Evolutionary conservation across 2,888 invertebrate species (phyloP).

Genomic region (Sussaba pulchella): DNA sequence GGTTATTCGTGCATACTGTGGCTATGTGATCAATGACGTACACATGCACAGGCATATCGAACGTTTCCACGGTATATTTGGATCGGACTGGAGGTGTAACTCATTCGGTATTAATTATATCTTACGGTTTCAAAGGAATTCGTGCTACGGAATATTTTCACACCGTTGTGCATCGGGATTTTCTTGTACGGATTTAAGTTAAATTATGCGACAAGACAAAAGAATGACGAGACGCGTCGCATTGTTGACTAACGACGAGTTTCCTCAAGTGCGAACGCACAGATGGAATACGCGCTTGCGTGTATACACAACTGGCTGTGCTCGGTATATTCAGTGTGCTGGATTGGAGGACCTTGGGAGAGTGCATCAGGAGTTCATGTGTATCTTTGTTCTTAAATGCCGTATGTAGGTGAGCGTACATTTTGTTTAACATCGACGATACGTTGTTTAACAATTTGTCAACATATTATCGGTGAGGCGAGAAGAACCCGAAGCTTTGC

Average conservation of each 20-base stretch:
- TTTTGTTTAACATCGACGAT: conserved; percentile 56
- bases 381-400: conserved; percentile 11
- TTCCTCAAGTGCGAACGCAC: conserved; percentile 72
- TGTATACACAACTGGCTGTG: conserved; percentile 73
- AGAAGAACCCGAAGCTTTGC: conserved; percentile 42
- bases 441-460: conserved; percentile 66
- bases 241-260: conserved; percentile 66
- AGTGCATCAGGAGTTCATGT: conserved; percentile 17
- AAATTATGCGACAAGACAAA: conserved; percentile 27
- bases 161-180: background rate
- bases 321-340: conserved; percentile 23
- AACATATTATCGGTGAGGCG: conserved; percentile 67
- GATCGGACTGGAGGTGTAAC: background rate
- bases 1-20: background rate
- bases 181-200: background rate
- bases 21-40: too few relatives aligned
- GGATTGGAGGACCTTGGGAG: background rate
- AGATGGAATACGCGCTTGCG: conserved; percentile 30
- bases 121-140: too few relatives aligned
- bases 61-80: background rate
- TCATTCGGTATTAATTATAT: too few relatives aligned
- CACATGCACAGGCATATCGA: background rate
- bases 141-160: background rate
- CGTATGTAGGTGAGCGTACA: conserved; percentile 14
- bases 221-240: conserved; percentile 24